Conservation (phyloP, 1,140 invertebrate genomes). For the Agraylea sexmaculata region DNA sequence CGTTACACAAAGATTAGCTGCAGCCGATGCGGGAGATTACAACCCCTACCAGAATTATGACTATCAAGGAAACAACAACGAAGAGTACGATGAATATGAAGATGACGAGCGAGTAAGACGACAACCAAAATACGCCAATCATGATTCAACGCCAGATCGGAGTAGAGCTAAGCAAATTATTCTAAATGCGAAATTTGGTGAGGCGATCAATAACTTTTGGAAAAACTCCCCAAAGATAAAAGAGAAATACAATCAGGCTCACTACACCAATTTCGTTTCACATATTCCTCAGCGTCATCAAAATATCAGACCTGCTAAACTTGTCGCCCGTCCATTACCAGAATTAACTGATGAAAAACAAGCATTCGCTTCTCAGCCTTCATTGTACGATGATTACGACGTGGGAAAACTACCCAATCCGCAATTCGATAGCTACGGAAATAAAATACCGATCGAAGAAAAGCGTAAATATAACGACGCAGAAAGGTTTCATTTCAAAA, state of each 20-base stretch:
- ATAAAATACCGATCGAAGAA: conserved; percentile 22
- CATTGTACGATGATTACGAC: no score
- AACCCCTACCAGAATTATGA: conserved; percentile 13
- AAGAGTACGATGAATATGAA: conserved; percentile 24
- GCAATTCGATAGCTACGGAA: conserved; percentile 14
- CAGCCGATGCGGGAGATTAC: conserved; percentile 30
- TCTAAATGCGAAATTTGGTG: conserved; percentile 24
- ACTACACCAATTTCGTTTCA: conserved; percentile 9
- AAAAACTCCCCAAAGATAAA: conserved; percentile 7
- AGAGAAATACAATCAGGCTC: conserved; percentile 2
- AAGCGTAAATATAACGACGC: conserved; percentile 19
- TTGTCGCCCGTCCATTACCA: neutral
- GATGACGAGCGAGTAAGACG: conserved; percentile 22
- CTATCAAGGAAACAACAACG: conserved; percentile 12
- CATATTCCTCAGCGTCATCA: conserved; percentile 8
- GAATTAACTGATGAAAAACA: neutral
- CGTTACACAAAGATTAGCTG: conserved; percentile 28
- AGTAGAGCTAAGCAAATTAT: conserved; percentile 22
- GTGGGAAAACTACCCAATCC: conserved; percentile 5
- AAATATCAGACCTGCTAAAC: conserved; percentile 7
- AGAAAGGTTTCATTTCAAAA: conserved; percentile 18
- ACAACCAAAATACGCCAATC: conserved; percentile 21
- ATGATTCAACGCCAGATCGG: conserved; percentile 27
- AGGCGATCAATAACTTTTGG: conserved; percentile 34
- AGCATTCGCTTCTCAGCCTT: neutral